phyloP scores from a whole-genome alignment of 2,113 vertebrate species.

The Thalassarche chlororhynchos region DNA sequence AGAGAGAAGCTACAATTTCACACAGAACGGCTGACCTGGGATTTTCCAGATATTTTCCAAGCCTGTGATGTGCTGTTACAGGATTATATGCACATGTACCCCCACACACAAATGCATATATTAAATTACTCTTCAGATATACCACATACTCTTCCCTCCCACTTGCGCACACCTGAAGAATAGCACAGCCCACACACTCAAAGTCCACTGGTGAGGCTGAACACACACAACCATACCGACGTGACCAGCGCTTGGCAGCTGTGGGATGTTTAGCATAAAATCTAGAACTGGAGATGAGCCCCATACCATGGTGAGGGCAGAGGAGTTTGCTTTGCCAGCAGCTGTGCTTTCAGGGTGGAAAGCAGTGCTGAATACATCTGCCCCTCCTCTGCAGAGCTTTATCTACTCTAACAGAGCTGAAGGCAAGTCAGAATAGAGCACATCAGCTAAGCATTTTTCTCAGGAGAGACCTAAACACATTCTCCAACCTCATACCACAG shows the following conservation, averaged over 20 bases:
- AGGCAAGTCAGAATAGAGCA: not conserved
- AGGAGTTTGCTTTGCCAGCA: not conserved
- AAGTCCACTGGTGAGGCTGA: not conserved
- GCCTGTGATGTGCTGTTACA: not conserved
- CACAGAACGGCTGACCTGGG: not conserved
- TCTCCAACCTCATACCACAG: not conserved
- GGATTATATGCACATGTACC: not conserved
- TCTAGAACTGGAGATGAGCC: not conserved
- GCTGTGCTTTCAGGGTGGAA: not conserved
- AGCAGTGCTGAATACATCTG: not conserved
- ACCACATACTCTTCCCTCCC: not conserved
- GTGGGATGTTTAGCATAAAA: not conserved
- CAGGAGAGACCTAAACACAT: not conserved
- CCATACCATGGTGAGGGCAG: not conserved
- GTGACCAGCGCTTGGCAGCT: not conserved
- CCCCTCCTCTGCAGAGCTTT: constrained; percentile 6
- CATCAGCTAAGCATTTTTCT: not conserved
- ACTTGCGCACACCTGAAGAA: not conserved
- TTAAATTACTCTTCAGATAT: not conserved
- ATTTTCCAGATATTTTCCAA: constrained; percentile 1
- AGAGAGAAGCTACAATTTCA: not conserved
- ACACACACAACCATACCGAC: not conserved
- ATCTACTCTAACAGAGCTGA: not conserved
- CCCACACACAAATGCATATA: not conserved
- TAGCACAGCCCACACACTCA: not conserved